Conservation (phyloP, 2,113 vertebrate genomes). For the Erythrolamprus reginae region DNA sequence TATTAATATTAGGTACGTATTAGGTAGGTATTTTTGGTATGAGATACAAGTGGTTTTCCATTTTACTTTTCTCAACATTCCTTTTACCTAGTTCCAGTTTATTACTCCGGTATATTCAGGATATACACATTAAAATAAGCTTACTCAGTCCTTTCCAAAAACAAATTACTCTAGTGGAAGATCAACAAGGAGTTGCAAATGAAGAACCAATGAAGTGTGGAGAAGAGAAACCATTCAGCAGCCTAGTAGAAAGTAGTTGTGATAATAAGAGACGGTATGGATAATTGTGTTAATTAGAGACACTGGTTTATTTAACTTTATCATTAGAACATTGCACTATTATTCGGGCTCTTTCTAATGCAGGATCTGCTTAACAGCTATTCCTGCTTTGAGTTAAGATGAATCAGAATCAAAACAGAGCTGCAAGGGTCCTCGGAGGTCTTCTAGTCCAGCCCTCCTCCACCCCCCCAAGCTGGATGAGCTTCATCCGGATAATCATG, state of each 20-base stretch:
- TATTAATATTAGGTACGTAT: too few species aligned
- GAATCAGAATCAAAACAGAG: too few species aligned
- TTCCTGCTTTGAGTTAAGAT: background rate
- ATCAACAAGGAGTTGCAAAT: background rate
- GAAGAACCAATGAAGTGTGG: background rate
- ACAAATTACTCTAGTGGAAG: background rate
- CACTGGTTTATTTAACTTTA: background rate
- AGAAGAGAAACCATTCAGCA: background rate
- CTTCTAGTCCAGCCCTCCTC: too few species aligned
- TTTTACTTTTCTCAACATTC: background rate
- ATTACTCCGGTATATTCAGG: background rate
- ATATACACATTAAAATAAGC: background rate
- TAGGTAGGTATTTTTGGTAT: too few species aligned
- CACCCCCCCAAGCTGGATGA: too few species aligned
- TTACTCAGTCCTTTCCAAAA: background rate
- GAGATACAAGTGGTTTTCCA: background rate
- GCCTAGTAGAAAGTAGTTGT: background rate
- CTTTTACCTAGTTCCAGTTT: background rate
- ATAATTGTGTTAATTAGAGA: background rate
- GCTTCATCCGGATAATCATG: too few species aligned
- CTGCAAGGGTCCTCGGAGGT: too few species aligned
- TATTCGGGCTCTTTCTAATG: background rate
- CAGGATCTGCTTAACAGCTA: background rate
- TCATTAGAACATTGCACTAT: background rate
- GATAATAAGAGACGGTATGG: background rate